Evolutionary conservation across 92 coral and sea anemone genomes (phyloP), one percentile per base, ranked within the genome.

Genomic region (Zoanthus solanderi): DNA sequence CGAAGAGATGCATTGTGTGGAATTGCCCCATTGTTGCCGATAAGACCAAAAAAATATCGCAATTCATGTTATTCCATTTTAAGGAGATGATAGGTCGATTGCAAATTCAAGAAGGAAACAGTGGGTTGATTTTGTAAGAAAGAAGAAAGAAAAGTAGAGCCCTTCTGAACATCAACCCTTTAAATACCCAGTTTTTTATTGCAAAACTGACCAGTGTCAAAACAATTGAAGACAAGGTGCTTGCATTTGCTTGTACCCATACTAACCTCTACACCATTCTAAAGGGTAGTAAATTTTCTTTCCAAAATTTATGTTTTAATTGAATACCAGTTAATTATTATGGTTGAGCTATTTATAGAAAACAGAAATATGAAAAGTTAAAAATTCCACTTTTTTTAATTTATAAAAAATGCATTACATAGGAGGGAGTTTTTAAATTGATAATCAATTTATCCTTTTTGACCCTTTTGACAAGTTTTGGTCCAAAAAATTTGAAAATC

Each of bases 391-490:
- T 14, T 3, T 18, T 67, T 67, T 67, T 30, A 14, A 23, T n/a
- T n/a, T n/a, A n/a, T n/a, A n/a, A n/a, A n/a, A n/a, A n/a, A n/a
- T n/a, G n/a, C n/a, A n/a, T n/a, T n/a, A n/a, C n/a, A 67, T 18
- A 37, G 42, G 42, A 37, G 42, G 42, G 42, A 37, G 2, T 37
- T 37, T 37, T 37, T 37, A 37, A 37, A 37, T 37, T 37, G 3
- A 37, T 37, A 4, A 37, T 37, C 42, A n/a, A n/a, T n/a, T n/a
- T n/a, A n/a, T 73, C 58, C 58, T 73, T 74, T 74, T 85, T 85
- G 72, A 85, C 42, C 42, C 42, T 37, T 37, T 37, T 37, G 42
- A 37, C 42, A 37, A 37, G 42, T 37, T 37, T 37, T 37, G 42
- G 42, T 37, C 42, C 42, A 37, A 37, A 37, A 37, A 37, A 37